phyloP scores from a whole-genome alignment of 2,797 vertebrate genomes.

The Pangasius djambal region DNA sequence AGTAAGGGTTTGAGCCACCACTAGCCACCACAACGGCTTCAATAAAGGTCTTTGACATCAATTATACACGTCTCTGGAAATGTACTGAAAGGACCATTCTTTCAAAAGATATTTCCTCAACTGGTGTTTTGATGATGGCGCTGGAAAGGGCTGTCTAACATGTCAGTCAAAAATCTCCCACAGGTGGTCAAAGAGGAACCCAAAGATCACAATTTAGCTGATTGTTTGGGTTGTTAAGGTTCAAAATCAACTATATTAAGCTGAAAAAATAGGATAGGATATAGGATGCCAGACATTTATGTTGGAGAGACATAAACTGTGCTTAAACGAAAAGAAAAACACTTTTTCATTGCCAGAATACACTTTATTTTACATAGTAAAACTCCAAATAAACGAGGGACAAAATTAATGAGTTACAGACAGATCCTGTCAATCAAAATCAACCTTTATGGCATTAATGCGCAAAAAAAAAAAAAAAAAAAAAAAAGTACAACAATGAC shows the following conservation, averaged over 20 bases:
- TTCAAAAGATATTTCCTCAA: neutral
- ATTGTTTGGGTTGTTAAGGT: neutral
- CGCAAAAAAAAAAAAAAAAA: neutral
- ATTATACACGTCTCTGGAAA: neutral
- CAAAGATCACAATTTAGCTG: neutral
- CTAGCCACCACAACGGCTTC: neutral
- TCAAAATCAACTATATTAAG: neutral
- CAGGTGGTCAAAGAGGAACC: neutral
- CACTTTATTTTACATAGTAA: conserved; percentile 58
- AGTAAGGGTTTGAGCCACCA: neutral
- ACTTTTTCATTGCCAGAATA: conserved; percentile 39
- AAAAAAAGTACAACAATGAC: conserved; percentile 44
- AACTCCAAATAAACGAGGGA: conserved; percentile 45
- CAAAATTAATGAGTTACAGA: conserved; percentile 34
- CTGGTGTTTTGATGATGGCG: neutral
- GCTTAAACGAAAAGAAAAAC: neutral
- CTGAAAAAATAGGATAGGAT: neutral
- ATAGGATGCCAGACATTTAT: neutral
- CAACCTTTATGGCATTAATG: conserved; percentile 61
- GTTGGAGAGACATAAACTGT: neutral
- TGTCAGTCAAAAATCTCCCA: neutral
- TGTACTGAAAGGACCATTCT: neutral
- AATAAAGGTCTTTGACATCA: neutral
- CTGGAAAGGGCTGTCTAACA: neutral
- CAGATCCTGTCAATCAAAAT: conserved; percentile 42